These are phyloP conservation scores for Luscinia megarhynchos DNA, from an alignment of 2,797 vertebrate genomes.

Conservation along the genomic window DNA sequence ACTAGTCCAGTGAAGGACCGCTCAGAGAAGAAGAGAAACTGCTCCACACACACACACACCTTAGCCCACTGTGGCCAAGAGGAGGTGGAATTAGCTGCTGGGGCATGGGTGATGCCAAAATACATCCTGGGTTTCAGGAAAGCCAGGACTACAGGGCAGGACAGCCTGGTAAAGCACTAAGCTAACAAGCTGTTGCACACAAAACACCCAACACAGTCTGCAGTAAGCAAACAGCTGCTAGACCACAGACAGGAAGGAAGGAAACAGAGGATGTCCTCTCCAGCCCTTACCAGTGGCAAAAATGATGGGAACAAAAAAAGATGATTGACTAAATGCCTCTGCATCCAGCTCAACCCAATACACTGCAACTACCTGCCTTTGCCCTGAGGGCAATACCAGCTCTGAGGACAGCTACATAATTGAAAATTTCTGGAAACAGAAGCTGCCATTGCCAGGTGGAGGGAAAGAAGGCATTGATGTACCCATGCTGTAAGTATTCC, in stretches of 20 bases:
- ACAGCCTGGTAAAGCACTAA: neutral
- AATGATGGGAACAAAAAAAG: neutral
- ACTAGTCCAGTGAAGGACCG: neutral
- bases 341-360: neutral
- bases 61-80: neutral
- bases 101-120: neutral
- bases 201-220: neutral
- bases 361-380: neutral
- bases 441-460: neutral
- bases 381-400: rapidly evolving
- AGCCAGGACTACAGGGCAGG: neutral
- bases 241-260: neutral
- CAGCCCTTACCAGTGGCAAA: neutral
- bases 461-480: rapidly evolving
- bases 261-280: neutral
- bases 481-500: rapidly evolving
- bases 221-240: neutral
- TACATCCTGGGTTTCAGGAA: neutral
- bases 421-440: neutral
- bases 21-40: neutral
- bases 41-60: neutral
- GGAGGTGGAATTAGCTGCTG: neutral
- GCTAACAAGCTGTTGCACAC: neutral
- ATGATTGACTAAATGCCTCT: neutral
- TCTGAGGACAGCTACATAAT: neutral